Percentiles rank a stretch among this genome's conserved stretches.
phyloP scores from a whole-genome alignment of 2,797 vertebrate genomes.

The Myotis pilosus region DNA sequence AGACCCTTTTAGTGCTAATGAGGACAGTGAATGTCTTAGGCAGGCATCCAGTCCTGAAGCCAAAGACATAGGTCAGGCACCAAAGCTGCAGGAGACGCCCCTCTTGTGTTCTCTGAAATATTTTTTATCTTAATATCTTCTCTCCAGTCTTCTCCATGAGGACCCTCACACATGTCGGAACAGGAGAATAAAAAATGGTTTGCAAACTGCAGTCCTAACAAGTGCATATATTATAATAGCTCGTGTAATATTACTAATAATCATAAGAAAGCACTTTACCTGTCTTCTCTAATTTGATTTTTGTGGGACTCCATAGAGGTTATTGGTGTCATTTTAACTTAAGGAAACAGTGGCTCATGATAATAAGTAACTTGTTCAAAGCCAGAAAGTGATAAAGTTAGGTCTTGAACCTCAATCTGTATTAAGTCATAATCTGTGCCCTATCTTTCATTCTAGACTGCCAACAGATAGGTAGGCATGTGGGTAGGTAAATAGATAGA shows the following conservation, averaged over 20 bases:
- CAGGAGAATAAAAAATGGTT: neutral
- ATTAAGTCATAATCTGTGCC: neutral
- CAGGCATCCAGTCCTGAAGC: neutral
- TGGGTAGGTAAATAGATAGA: neutral
- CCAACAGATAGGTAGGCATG: neutral
- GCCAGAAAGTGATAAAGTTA: neutral
- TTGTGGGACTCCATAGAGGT: neutral
- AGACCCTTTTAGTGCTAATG: constrained; percentile 42
- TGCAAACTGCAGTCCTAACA: neutral
- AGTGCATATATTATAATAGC: neutral
- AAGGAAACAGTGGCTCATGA: neutral
- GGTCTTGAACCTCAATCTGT: neutral
- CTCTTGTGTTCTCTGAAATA: neutral
- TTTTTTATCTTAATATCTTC: constrained; percentile 37
- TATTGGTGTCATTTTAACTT: neutral
- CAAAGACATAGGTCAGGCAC: neutral
- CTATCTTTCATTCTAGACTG: neutral
- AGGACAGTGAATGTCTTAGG: constrained; percentile 21
- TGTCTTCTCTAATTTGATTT: neutral
- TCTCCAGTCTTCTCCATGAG: neutral
- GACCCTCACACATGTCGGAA: neutral
- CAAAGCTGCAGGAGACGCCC: neutral
- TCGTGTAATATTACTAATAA: neutral
- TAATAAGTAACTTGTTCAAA: neutral
- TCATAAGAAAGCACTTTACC: neutral